Base-by-base conservation (phyloP, 2,888 invertebrate species). In the Diabrotica balteata region DNA sequence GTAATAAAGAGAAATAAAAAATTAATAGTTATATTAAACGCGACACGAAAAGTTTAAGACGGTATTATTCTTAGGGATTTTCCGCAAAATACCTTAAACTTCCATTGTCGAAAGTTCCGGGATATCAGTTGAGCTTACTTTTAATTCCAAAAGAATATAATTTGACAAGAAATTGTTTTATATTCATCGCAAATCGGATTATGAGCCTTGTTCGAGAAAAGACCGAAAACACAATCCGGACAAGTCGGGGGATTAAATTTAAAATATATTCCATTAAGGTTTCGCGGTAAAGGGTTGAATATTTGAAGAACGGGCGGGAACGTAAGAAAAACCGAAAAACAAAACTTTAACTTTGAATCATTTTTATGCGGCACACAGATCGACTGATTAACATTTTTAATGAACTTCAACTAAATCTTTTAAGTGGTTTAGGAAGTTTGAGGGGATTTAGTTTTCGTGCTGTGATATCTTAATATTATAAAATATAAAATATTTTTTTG, bases 321-420 rank as follows among this genome's bases (percentile, higher is more conserved):
- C 50, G 51, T 10, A 46, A 17, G 66, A 67, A 71, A 72, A 73
- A 72, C 70, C 69, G 73, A 70, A 72, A 69, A 55, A 67, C 32
- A 32, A 32, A 32, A 32, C 32, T 32, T 32, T 32, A 73, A 65
- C 67, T 68, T 49, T 54, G 59, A 70, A 76, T 75, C 73, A 78
- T 79, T 80, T 79, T 80, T 79, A 80, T 80, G 79, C 80, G 78
- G 77, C 73, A 75, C 76, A 51, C 17, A 77, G 77, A 76, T 75
- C 66, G 71, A 67, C 67, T 73, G 72, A 78, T 80, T 80, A 79
- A 76, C 80, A 80, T 80, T 80, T 80, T 76, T 78, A 79, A 80
- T 80, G 78, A 79, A 80, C 79, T 80, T 78, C 78, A 79, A 80
- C 79, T 74, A 73, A 79, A 79, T 79, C 32, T 5, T 32, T 71